These are phyloP conservation scores for Onychomys leucogaster DNA, from an alignment of 2,797 vertebrate genomes.

Conservation along the genomic window DNA sequence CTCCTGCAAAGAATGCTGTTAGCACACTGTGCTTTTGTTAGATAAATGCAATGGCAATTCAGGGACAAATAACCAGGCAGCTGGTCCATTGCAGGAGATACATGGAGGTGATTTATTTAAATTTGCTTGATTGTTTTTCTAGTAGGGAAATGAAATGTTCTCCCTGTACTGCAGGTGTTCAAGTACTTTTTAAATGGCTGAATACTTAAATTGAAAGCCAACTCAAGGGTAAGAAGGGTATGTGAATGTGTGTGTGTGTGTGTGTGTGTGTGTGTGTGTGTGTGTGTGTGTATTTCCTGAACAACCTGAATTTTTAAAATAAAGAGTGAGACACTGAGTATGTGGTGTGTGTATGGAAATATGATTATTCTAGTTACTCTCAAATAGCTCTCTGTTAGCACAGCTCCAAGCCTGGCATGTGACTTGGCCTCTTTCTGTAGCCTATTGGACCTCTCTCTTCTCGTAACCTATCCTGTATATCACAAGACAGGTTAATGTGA, in stretches of 20 bases:
- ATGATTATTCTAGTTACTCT: not conserved
- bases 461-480: not conserved
- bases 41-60: constrained; percentile 68
- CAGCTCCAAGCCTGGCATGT: not conserved
- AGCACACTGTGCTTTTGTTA: constrained; percentile 61
- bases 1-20: constrained; percentile 21
- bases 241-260: not conserved
- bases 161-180: constrained; percentile 73
- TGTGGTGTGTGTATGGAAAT: not conserved
- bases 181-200: constrained; percentile 65
- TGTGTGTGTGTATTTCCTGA: not conserved
- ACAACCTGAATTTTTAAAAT: not conserved
- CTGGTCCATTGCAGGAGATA: constrained; percentile 72
- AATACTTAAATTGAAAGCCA: constrained; percentile 68
- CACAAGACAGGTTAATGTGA: not conserved
- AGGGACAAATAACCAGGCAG: constrained; percentile 72
- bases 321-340: not conserved
- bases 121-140: constrained; percentile 81
- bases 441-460: not conserved
- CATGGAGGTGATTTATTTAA: constrained; percentile 79
- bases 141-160: constrained; percentile 77
- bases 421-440: not conserved
- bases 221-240: constrained; percentile 49
- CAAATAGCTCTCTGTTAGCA: not conserved
- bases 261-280: too few relatives aligned